Evolutionary conservation across 2,113 vertebrate species (phyloP).

Genomic region (crab-eating macaque (Macaca fascicularis)): T2T-MFA8v1.1 NC_088380.1:172213001-172213500

Average conservation of each 20-base stretch:
- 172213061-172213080: slow-evolving; percentile 34
- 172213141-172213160: neutral
- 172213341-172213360: neutral
- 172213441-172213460: neutral
- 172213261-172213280: neutral
- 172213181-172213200: neutral
- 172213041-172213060: neutral
- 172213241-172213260: neutral
- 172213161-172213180: neutral
- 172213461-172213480: neutral
- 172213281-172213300: neutral
- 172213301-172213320: neutral
- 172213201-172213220: neutral
- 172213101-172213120: neutral
- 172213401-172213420: neutral
- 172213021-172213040: slow-evolving; percentile 60
- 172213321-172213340: neutral
- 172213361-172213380: neutral
- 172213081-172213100: slow-evolving; percentile 46
- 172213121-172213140: neutral
- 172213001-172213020: slow-evolving; percentile 58
- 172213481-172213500: neutral
- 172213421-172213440: neutral
- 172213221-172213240: neutral
- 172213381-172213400: neutral